These are phyloP conservation scores for Tyto alba DNA, from an alignment of 2,113 vertebrate species.

Conservation along the genomic window DNA sequence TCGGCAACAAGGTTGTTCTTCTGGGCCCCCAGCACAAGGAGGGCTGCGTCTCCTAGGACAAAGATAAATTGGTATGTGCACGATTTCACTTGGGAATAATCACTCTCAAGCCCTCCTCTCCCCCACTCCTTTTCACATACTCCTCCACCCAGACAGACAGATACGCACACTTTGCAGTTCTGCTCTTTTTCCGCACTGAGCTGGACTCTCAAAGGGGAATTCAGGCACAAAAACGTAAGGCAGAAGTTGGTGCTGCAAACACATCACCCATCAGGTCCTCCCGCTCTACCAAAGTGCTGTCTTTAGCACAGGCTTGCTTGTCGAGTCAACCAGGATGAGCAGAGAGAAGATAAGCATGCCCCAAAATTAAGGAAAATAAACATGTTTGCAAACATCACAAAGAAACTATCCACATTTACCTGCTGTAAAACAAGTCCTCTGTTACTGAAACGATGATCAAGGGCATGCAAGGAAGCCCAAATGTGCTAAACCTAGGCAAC, in stretches of 20 bases:
- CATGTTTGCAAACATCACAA: not conserved
- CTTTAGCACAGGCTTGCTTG: not conserved
- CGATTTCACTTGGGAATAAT: not conserved
- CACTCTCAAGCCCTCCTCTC: not conserved
- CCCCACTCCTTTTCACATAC: not conserved
- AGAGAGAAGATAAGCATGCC: not conserved
- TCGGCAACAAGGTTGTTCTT: not conserved
- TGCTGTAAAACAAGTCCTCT: not conserved
- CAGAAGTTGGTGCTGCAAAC: not conserved
- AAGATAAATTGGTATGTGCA: not conserved
- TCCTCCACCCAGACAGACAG: not conserved
- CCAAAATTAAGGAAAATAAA: not conserved
- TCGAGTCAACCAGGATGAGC: not conserved
- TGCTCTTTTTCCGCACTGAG: not conserved
- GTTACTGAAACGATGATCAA: not conserved
- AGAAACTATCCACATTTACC: not conserved
- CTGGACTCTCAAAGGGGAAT: not conserved
- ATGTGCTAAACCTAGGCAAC: not conserved
- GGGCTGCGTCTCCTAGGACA: not conserved
- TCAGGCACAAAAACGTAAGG: not conserved
- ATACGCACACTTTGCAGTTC: not conserved
- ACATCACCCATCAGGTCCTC: not conserved
- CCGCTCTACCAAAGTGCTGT: not conserved
- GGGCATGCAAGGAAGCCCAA: not conserved
- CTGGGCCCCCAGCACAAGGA: not conserved